Evolutionary conservation across 1,140 invertebrate species (phyloP).

Genomic region (Zaprionus camerounensis): DNA sequence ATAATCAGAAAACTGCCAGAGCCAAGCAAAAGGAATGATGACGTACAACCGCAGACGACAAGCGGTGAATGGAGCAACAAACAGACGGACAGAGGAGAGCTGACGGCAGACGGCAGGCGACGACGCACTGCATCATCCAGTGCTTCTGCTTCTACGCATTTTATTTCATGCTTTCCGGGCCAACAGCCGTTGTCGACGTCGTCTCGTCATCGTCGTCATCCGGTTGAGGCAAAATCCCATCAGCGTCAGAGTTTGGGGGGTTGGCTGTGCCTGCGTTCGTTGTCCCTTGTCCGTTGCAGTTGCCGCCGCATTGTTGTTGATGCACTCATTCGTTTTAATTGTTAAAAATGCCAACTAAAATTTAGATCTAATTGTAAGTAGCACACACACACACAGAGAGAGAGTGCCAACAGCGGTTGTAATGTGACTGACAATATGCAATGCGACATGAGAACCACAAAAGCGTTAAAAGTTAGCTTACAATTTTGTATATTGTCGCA

Average conservation of each 20-base stretch:
- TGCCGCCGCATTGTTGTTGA: conserved; percentile 4
- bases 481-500: neutral
- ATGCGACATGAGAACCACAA: conserved; percentile 4
- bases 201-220: conserved; percentile 22
- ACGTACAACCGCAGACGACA: conserved; percentile 41
- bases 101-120: conserved; percentile 12
- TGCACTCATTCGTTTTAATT: conserved; percentile 73
- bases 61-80: neutral
- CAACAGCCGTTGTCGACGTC: conserved; percentile 53
- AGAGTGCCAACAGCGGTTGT: neutral
- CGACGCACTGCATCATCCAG: conserved; percentile 50
- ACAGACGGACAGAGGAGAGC: conserved; percentile 6
- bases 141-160: conserved; percentile 44
- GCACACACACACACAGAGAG: conserved; percentile 1
- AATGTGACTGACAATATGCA: neutral
- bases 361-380: conserved; percentile 47
- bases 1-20: conserved; percentile 58
- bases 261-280: neutral
- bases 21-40: conserved; percentile 49
- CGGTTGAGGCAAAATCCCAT: conserved; percentile 39
- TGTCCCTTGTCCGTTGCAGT: conserved; percentile 6
- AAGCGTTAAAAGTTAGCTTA: conserved; percentile 1
- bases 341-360: conserved; percentile 60
- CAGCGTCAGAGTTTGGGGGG: conserved; percentile 37
- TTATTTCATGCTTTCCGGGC: conserved; percentile 73